Percentiles rank a stretch among this genome's conserved stretches.
Evolutionary conservation across 2,888 invertebrate genomes (phyloP).

Genomic region (Temnothorax ravouxi): DNA sequence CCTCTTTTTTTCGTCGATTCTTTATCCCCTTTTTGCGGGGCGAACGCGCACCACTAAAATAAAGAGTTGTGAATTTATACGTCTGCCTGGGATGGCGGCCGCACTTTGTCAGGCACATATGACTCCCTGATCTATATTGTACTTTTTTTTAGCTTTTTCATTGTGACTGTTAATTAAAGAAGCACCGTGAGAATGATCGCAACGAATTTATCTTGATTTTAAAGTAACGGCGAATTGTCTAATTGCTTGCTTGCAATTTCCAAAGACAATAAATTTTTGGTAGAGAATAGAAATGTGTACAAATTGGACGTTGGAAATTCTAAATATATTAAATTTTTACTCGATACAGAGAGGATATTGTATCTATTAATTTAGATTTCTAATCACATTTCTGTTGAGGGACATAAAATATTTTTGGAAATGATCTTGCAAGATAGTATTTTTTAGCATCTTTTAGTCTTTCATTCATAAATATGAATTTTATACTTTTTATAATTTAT

Average conservation of each 20-base stretch:
- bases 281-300: background rate
- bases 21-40: constrained; percentile 55
- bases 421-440: background rate
- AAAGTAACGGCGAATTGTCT: background rate
- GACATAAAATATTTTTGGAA: background rate
- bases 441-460: background rate
- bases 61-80: constrained; percentile 62
- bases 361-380: background rate
- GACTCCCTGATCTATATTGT: constrained; percentile 63
- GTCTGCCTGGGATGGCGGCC: constrained; percentile 55
- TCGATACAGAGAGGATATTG: background rate
- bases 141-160: constrained; percentile 21
- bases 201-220: constrained; percentile 19
- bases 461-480: constrained; percentile 5
- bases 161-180: constrained; percentile 46
- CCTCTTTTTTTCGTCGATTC: constrained; percentile 48
- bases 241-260: background rate
- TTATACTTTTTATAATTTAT: constrained; percentile 3
- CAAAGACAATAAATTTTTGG: background rate
- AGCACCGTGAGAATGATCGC: constrained; percentile 27
- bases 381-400: background rate
- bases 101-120: constrained; percentile 63
- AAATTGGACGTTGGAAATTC: background rate
- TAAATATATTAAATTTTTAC: background rate
- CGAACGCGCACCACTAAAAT: constrained; percentile 39